phyloP scores from a whole-genome alignment of 2,113 vertebrate genomes.

The Poicephalus gulielmi region DNA sequence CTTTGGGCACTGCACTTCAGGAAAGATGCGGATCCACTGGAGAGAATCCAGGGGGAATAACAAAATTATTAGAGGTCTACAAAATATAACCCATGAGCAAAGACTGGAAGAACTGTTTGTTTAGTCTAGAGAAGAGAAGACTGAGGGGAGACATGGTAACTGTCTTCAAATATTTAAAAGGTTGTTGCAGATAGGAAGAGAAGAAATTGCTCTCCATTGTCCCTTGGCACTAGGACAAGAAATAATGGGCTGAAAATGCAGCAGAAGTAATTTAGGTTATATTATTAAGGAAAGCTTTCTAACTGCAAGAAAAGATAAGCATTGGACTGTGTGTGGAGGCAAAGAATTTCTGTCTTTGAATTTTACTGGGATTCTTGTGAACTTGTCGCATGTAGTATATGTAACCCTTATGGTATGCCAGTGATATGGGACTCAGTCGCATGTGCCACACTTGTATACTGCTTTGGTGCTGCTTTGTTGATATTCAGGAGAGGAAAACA shows the following conservation, averaged over 20 bases:
- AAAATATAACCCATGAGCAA: slow-evolving; percentile 23
- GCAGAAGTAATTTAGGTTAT: background rate
- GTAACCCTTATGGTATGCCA: background rate
- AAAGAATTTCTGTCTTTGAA: background rate
- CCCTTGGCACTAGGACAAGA: slow-evolving; percentile 43
- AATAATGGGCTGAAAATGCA: slow-evolving; percentile 1
- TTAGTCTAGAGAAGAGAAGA: slow-evolving; percentile 54
- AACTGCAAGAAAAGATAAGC: background rate
- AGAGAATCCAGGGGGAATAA: slow-evolving; percentile 11
- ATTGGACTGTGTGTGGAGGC: background rate
- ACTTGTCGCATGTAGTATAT: background rate
- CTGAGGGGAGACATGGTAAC: slow-evolving; percentile 39
- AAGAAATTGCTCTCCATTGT: slow-evolving; percentile 48
- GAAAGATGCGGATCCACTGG: slow-evolving; percentile 25
- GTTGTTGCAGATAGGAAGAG: slow-evolving; percentile 48
- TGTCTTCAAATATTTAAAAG: slow-evolving; percentile 52
- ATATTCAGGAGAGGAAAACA: background rate
- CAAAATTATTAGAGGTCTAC: slow-evolving; percentile 29
- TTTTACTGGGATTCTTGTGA: background rate
- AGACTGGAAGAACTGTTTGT: slow-evolving; percentile 47
- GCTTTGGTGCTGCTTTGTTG: background rate
- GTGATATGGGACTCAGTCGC: background rate
- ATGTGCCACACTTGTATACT: background rate
- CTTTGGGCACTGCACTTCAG: background rate
- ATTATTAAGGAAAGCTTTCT: slow-evolving; percentile 3